These are phyloP conservation scores for Melolontha melolontha DNA, from an alignment of 2,888 invertebrate species.

Conservation along the genomic window DNA sequence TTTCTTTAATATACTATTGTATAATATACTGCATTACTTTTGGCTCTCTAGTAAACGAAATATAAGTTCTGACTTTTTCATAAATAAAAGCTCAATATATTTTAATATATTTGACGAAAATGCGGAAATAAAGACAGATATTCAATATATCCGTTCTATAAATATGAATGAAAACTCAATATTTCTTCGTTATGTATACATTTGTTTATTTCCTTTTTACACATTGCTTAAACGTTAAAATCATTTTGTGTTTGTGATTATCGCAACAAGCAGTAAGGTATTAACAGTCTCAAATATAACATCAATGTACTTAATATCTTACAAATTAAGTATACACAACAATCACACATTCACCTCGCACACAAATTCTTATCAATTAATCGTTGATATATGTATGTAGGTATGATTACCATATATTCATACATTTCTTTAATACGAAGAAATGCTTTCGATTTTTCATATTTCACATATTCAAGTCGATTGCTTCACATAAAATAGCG, in stretches of 20 bases:
- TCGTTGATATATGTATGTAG: conserved; percentile 44
- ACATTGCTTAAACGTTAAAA: conserved; percentile 58
- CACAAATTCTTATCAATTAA: conserved; percentile 50
- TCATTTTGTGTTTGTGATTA: conserved; percentile 48
- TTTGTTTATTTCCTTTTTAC: conserved; percentile 61
- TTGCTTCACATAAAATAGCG: conserved; percentile 30
- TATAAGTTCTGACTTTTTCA: conserved; percentile 12
- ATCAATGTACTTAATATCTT: conserved; percentile 54
- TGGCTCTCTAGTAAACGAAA: not conserved
- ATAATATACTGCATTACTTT: not conserved
- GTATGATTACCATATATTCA: conserved; percentile 3
- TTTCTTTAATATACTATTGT: too few species aligned
- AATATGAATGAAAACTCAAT: conserved; percentile 15
- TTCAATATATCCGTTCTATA: not conserved
- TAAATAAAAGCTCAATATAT: not conserved
- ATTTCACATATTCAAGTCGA: conserved; percentile 27
- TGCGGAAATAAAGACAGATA: not conserved
- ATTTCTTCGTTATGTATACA: conserved; percentile 53
- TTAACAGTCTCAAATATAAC: conserved; percentile 63
- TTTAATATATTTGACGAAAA: not conserved
- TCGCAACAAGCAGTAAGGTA: conserved; percentile 61
- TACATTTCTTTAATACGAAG: not conserved
- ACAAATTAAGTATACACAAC: conserved; percentile 24
- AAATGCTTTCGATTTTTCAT: conserved; percentile 3
- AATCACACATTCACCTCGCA: conserved; percentile 51